Evolutionary conservation across 2,113 vertebrate genomes (phyloP), one percentile per base, ranked within the genome.

Genomic region (Brachyhypopomus gauderio): DNA sequence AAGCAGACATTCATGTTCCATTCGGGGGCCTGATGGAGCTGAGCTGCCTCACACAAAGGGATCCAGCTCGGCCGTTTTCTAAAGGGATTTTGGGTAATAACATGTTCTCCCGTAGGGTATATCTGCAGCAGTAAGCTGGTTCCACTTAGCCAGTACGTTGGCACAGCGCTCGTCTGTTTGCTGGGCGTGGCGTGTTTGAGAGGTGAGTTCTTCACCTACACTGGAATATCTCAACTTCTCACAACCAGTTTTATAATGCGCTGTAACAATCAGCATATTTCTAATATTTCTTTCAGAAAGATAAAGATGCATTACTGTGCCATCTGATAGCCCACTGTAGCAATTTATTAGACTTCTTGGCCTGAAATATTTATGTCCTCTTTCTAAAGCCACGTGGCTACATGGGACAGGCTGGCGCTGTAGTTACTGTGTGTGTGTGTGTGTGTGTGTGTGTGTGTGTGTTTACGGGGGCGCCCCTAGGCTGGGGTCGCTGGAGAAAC

Each of bases 401-500:
- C 6, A 38, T 16, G 38, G 27, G 19, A 58, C 11, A 59, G 20
- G 19, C 2, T 1, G 3, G 19, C n/a, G 30, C 14, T 41, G 14
- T 34, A 66, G 27, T 22, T 16, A 5, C 45, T n/a, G 41, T 38
- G 22, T 58, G 63, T 36, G 71, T 62, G 38, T 45, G 52, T 79
- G 69, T 58, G 27, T 72, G n/a, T n/a, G n/a, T n/a, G n/a, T n/a
- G n/a, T n/a, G n/a, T 75, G 38, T 45, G 52, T 79, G 69, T 58
- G 27, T 72, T 73, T 73, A 56, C 30, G 36, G 77, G 64, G 22
- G 4, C 25, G 64, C 66, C 72, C 56, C 36, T 58, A 97, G 96
- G 96, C 19, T 93, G 91, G 9, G 96, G 95, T 19, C 93, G 96
- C 86, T 97, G 95, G 96, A 95, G 92, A 86, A 97, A 96, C 84